Evolutionary conservation across 2,797 vertebrate species (phyloP).

Genomic region (Sciurus vulgaris): DNA sequence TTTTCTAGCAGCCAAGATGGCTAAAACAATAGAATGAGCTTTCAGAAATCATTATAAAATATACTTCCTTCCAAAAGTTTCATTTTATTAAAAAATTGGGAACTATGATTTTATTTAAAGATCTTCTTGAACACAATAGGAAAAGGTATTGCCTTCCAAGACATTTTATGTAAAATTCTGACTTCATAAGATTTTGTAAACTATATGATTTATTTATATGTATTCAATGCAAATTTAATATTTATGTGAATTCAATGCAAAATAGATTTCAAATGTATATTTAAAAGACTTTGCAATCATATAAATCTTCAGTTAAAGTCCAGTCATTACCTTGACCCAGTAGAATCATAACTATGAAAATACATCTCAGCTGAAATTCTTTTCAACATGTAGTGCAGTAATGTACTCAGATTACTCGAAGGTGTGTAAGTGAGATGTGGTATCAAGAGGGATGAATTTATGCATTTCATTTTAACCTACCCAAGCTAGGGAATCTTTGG

Average conservation of each 20-base stretch:
- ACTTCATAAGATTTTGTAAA: conserved; percentile 39
- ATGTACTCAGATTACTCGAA: background rate
- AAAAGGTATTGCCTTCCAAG: background rate
- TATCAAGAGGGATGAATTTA: conserved; percentile 33
- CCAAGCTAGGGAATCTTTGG: background rate
- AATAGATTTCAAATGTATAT: background rate
- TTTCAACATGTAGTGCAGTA: background rate
- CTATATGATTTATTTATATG: background rate
- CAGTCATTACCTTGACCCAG: background rate
- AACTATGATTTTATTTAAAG: background rate
- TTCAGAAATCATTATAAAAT: conserved; percentile 7
- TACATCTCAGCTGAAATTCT: background rate
- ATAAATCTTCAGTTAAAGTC: background rate
- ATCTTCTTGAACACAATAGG: background rate
- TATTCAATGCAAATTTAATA: background rate
- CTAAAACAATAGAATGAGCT: background rate
- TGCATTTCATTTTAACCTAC: conserved; percentile 67
- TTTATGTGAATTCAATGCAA: background rate
- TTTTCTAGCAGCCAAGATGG: background rate
- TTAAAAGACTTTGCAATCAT: background rate
- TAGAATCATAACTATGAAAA: background rate
- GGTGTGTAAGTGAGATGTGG: background rate
- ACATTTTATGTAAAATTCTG: background rate
- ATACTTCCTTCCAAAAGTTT: background rate
- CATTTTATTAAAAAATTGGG: background rate